Conservation (phyloP, 2,888 invertebrate genomes). For the Pseudoips prasinana region DNA sequence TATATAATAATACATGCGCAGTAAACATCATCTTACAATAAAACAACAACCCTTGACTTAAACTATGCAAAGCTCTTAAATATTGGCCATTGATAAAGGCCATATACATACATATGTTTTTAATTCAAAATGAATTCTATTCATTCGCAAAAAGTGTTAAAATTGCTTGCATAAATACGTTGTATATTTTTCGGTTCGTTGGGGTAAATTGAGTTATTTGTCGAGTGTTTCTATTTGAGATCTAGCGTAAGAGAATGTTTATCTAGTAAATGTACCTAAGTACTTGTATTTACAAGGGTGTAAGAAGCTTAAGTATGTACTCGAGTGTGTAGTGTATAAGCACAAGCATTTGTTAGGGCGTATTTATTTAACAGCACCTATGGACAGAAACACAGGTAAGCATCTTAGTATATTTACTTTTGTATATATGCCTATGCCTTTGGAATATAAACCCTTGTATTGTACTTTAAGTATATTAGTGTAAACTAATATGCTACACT, state of each 20-base stretch:
- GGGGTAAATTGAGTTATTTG: conserved; percentile 26
- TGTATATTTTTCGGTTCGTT: conserved; percentile 14
- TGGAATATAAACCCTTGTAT: too few species aligned
- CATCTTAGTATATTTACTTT: too few species aligned
- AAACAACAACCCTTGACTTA: conserved; percentile 10
- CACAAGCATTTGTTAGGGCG: too few species aligned
- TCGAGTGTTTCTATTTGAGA: conserved; percentile 21
- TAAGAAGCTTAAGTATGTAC: too few species aligned
- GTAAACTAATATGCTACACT: too few species aligned
- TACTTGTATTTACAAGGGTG: not conserved
- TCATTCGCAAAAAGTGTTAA: rapidly evolving
- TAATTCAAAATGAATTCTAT: not conserved
- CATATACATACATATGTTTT: too few species aligned
- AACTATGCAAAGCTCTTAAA: conserved; percentile 23
- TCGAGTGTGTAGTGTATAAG: too few species aligned
- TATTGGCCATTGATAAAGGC: conserved; percentile 3
- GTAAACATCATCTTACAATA: conserved; percentile 10
- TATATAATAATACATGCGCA: conserved; percentile 6
- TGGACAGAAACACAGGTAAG: too few species aligned
- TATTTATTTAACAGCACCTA: too few species aligned
- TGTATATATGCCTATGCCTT: too few species aligned
- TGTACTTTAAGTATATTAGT: too few species aligned
- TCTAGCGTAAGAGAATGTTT: conserved; percentile 9
- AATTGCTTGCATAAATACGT: conserved; percentile 4
- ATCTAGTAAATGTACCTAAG: not conserved